A percentile compares a stretch with the other conserved stretches of the same genome.
Evolutionary conservation across 2,797 vertebrate species (phyloP).

Genomic region (Enoplosus armatus): DNA sequence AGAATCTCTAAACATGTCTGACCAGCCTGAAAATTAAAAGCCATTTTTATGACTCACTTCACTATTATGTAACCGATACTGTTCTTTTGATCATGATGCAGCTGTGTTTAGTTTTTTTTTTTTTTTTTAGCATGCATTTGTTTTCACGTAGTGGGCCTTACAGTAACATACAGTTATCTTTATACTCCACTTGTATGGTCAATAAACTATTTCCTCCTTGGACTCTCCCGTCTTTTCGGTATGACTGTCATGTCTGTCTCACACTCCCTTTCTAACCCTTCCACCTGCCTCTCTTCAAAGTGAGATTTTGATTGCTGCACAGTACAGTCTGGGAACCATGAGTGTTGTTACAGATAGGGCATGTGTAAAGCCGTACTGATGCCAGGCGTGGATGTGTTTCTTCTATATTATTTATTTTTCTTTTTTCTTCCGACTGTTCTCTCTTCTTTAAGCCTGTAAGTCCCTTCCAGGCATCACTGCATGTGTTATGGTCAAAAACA

Average conservation of each 20-base stretch:
- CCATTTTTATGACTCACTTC: not conserved
- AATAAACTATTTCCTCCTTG: slow-evolving; percentile 15
- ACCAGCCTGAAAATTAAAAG: not conserved
- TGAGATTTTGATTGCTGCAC: slow-evolving; percentile 49
- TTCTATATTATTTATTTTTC: not conserved
- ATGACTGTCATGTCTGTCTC: slow-evolving; percentile 48
- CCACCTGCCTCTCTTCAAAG: slow-evolving; percentile 47
- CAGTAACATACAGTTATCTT: slow-evolving; percentile 1
- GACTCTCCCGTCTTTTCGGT: slow-evolving; percentile 17
- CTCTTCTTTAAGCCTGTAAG: slow-evolving; percentile 23
- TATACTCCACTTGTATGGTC: slow-evolving; percentile 15
- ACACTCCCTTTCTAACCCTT: slow-evolving; percentile 19
- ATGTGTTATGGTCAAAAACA: slow-evolving; percentile 39
- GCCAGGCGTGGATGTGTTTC: slow-evolving; percentile 26
- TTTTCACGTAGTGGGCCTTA: not conserved
- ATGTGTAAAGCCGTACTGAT: slow-evolving; percentile 44
- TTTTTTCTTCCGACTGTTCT: slow-evolving; percentile 4
- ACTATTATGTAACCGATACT: not conserved
- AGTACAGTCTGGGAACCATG: slow-evolving; percentile 15
- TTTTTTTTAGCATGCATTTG: too few relatives aligned
- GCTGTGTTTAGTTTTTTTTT: not conserved
- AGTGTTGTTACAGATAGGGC: slow-evolving; percentile 41
- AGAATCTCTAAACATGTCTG: not conserved
- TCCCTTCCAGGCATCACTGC: slow-evolving; percentile 40
- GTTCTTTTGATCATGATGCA: too few relatives aligned